Conservation (phyloP, 2,888 invertebrate genomes). For the Anthophora plumipes region DNA sequence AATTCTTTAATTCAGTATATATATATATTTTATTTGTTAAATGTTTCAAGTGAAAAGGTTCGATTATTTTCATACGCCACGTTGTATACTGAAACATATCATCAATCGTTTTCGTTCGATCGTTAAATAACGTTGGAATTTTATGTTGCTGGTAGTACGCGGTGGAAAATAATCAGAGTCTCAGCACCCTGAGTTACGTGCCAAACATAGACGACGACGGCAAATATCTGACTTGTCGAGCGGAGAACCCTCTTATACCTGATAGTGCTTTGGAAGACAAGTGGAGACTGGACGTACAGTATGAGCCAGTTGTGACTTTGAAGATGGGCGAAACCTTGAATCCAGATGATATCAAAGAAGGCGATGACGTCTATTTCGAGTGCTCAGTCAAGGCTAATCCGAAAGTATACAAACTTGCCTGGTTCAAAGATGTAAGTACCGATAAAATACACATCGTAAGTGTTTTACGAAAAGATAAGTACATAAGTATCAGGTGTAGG, state of each 20-base stretch:
- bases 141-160: constrained; percentile 88
- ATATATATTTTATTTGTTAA: no score
- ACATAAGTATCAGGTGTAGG: no score
- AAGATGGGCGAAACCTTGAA: constrained; percentile 94
- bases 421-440: constrained; percentile 94
- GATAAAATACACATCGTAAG: neutral
- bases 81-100: no score
- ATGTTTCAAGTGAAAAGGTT: no score
- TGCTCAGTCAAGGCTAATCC: constrained; percentile 94
- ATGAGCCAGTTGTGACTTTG: constrained; percentile 94
- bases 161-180: constrained; percentile 91
- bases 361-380: constrained; percentile 95
- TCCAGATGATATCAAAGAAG: constrained; percentile 95
- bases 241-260: constrained; percentile 93
- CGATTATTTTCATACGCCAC: no score
- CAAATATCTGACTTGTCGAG: constrained; percentile 94
- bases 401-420: constrained; percentile 92
- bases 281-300: constrained; percentile 94
- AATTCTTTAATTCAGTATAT: no score
- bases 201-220: constrained; percentile 95
- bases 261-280: constrained; percentile 94
- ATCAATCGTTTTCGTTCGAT: neutral
- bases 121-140: constrained; percentile 3
- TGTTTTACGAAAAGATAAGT: neutral
- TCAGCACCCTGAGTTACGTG: constrained; percentile 93